Percentiles rank a stretch among this genome's conserved stretches.
Evolutionary conservation across 1,140 invertebrate genomes (phyloP).

Genomic region (Lordiphosa clarofinis): DNA sequence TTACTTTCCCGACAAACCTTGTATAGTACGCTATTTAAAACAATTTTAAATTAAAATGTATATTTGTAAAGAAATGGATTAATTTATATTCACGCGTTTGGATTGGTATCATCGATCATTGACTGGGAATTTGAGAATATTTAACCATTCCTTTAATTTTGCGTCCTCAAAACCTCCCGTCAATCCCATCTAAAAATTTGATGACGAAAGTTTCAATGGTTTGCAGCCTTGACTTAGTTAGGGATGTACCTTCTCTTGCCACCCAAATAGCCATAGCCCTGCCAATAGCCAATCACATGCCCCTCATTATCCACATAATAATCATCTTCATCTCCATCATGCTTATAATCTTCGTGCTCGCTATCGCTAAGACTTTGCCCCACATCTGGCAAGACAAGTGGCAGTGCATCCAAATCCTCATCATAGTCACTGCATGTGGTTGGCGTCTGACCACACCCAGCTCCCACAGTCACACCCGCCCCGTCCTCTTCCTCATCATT

Average conservation of each 20-base stretch:
- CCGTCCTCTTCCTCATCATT: constrained; percentile 32
- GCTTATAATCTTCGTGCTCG: constrained; percentile 24
- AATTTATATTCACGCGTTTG: no score
- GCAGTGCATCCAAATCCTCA: constrained; percentile 30
- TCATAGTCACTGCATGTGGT: constrained; percentile 65
- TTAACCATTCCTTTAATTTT: no score
- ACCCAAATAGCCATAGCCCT: constrained; percentile 73
- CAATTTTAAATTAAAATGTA: no score
- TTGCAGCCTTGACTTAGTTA: constrained; percentile 27
- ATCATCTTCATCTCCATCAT: constrained; percentile 24
- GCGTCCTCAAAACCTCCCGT: no score
- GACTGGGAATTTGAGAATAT: no score
- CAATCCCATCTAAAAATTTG: no score
- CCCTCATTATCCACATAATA: constrained; percentile 41
- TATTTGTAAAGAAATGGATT: no score
- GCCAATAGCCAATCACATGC: constrained; percentile 70
- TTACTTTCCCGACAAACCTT: no score
- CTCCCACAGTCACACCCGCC: constrained; percentile 13
- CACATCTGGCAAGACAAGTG: constrained; percentile 28
- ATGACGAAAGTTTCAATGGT: constrained; percentile 6
- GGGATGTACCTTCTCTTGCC: constrained; percentile 53
- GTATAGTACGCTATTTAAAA: no score
- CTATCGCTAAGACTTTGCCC: constrained; percentile 1
- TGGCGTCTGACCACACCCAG: constrained; percentile 45
- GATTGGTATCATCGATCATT: no score